Evolutionary conservation across 2,797 vertebrate genomes (phyloP), one percentile per base, ranked within the genome.

Genomic region (Myotis daubentonii): DNA sequence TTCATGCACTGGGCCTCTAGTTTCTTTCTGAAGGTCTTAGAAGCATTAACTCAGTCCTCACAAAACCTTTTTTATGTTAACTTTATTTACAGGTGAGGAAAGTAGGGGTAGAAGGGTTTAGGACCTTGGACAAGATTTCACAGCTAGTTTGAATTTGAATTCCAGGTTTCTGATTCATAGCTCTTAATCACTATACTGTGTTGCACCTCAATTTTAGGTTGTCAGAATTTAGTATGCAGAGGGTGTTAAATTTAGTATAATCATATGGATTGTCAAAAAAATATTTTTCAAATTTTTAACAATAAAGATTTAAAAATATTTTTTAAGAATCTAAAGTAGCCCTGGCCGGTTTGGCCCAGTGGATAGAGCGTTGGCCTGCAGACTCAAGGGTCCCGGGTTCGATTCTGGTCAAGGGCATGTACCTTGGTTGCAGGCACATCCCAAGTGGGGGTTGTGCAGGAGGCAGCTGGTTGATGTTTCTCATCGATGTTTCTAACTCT

Each of bases 11-110:
- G 57, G 11, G 25, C 57, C 57, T 60, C 57, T 28, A 28, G 57
- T 89, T 79, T 89, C 36, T 89, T 87, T 94, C 33, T 86, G 25
- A 93, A 66, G 87, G 51, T 84, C 9, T 94, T 92, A 53, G 36
- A 91, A 80, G 75, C 80, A 51, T 92, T 94, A 85, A 84, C 30
- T 84, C 30, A 79, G 36, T 41, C 51, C 20, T 66, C 4, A 53
- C 16, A 62, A 62, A 81, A 5, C 8, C 23, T 16, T 82, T 88
- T 89, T 89, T 57, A 66, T 87, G 83, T 89, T 95, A 74, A 47
- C 16, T 19, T 92, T 44, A 72, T 92, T 92, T 84, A 89, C 55
- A 87, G 60, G 30, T 72, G 38, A 90, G 36, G 36, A 92, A 84
- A 72, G 62, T 65, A 92, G 23, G 12, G 51, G 1, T 23, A 78